Evolutionary conservation across 2,888 invertebrate species (phyloP).

Genomic region (Lacanobia wlatinum): DNA sequence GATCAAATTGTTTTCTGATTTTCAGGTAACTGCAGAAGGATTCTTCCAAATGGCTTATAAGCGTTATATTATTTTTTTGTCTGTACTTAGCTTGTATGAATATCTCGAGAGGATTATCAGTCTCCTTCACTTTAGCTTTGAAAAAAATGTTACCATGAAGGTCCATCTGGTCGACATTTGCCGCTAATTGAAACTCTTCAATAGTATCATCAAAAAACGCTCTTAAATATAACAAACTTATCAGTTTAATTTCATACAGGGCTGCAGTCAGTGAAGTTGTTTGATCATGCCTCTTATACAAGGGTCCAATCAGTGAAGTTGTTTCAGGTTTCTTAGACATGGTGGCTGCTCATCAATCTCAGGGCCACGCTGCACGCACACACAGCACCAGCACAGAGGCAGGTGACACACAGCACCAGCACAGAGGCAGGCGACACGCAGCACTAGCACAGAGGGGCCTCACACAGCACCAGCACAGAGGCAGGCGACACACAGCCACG

Average conservation of each 20-base stretch:
- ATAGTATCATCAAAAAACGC: constrained; percentile 36
- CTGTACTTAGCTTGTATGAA: constrained; percentile 56
- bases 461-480: not conserved
- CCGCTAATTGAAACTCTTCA: constrained; percentile 51
- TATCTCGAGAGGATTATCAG: constrained; percentile 18
- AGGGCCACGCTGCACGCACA: not conserved
- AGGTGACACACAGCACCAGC: not conserved
- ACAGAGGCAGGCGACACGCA: not conserved
- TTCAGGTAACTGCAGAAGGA: constrained; percentile 48
- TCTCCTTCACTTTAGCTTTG: constrained; percentile 34
- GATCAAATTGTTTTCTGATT: constrained; percentile 34
- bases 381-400: not conserved
- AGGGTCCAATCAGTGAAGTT: too few relatives aligned
- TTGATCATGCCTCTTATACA: constrained; percentile 35
- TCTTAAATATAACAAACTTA: constrained; percentile 52
- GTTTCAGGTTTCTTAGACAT: constrained; percentile 27
- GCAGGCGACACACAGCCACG: too few relatives aligned
- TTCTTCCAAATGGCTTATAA: constrained; percentile 26
- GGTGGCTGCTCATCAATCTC: not conserved
- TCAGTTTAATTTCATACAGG: constrained; percentile 54
- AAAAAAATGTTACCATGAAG: constrained; percentile 56
- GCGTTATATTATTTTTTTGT: constrained; percentile 12
- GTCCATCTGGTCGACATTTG: constrained; percentile 53
- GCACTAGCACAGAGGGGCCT: not conserved
- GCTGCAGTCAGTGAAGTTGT: constrained; percentile 9